Evolutionary conservation across 2,113 vertebrate genomes (phyloP).

Genomic region (Scatophagus argus): DNA sequence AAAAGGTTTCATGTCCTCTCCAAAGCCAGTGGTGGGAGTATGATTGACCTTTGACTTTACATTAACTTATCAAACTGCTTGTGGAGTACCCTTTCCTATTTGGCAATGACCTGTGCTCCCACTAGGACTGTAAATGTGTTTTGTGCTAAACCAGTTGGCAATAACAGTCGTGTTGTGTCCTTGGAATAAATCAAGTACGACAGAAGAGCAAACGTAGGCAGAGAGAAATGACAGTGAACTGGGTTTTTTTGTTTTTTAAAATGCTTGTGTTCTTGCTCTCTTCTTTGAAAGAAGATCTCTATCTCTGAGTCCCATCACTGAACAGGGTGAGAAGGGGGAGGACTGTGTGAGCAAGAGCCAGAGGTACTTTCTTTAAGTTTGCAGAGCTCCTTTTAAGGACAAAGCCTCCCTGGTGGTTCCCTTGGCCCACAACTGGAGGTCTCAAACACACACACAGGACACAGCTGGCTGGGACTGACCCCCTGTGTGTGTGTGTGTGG

Average conservation of each 20-base stretch:
- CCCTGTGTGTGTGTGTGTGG: constrained; percentile 1
- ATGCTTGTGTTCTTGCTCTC: constrained; percentile 14
- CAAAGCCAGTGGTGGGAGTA: constrained; percentile 52
- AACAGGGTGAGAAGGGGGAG: constrained; percentile 7
- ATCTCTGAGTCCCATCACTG: constrained; percentile 49
- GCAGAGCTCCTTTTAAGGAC: constrained; percentile 81
- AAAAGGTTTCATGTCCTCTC: constrained; percentile 44
- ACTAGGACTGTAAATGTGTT: constrained; percentile 31
- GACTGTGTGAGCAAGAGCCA: constrained; percentile 35
- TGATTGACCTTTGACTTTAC: constrained; percentile 45
- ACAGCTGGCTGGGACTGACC: constrained; percentile 61
- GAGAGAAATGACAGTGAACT: too few species aligned
- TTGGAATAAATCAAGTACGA: constrained; percentile 45
- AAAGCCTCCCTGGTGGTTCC: constrained; percentile 74
- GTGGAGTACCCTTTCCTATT: constrained; percentile 49
- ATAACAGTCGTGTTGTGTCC: constrained; percentile 33
- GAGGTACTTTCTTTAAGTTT: constrained; percentile 68
- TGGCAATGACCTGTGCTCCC: constrained; percentile 51
- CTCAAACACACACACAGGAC: constrained; percentile 63
- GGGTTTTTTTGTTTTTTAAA: too few species aligned
- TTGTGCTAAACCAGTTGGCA: constrained; percentile 46
- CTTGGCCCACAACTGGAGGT: constrained; percentile 65
- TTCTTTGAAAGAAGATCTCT: constrained; percentile 37
- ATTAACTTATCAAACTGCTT: constrained; percentile 44
- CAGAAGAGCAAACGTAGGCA: constrained; percentile 22